A percentile compares a stretch with the other conserved stretches of the same genome.
These are phyloP conservation scores for Papilio gigon DNA, from an alignment of 2,888 invertebrate genomes.

Conservation along the genomic window DNA sequence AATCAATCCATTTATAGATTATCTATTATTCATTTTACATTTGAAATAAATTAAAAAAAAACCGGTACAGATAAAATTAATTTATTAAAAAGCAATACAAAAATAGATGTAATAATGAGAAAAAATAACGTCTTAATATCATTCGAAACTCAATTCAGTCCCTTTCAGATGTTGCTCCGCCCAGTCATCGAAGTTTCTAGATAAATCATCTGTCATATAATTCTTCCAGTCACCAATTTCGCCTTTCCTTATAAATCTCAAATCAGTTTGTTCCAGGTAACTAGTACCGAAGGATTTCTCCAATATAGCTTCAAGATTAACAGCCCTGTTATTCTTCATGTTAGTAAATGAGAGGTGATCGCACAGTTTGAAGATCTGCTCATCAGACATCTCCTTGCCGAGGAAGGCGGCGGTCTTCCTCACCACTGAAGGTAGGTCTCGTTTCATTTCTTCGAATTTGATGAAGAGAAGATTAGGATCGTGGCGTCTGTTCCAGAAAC, in stretches of 20 bases:
- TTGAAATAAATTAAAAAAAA: not conserved
- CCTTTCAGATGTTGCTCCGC: slow-evolving; percentile 83
- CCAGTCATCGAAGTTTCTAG: slow-evolving; percentile 88
- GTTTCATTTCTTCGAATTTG: slow-evolving; percentile 92
- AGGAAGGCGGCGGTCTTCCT: slow-evolving; percentile 88
- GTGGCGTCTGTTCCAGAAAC: slow-evolving; percentile 87
- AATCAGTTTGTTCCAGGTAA: slow-evolving; percentile 74
- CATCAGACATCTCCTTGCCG: slow-evolving; percentile 84
- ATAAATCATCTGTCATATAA: slow-evolving; percentile 88
- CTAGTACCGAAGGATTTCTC: slow-evolving; percentile 78
- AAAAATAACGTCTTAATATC: slow-evolving; percentile 34
- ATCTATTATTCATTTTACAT: too few relatives aligned
- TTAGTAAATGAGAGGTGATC: slow-evolving; percentile 90
- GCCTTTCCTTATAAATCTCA: slow-evolving; percentile 89
- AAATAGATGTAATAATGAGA: not conserved
- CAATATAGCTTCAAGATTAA: slow-evolving; percentile 87
- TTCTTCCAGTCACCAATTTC: slow-evolving; percentile 91
- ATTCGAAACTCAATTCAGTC: slow-evolving; percentile 84
- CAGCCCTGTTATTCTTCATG: slow-evolving; percentile 91
- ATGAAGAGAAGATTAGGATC: slow-evolving; percentile 89
- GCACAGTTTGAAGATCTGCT: slow-evolving; percentile 85
- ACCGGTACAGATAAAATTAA: not conserved
- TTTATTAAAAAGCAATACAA: slow-evolving; percentile 1
- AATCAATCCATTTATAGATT: too few relatives aligned
- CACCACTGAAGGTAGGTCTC: slow-evolving; percentile 86